phyloP scores from a whole-genome alignment of 2,888 invertebrate species.

The Clepsis dumicolana region DNA sequence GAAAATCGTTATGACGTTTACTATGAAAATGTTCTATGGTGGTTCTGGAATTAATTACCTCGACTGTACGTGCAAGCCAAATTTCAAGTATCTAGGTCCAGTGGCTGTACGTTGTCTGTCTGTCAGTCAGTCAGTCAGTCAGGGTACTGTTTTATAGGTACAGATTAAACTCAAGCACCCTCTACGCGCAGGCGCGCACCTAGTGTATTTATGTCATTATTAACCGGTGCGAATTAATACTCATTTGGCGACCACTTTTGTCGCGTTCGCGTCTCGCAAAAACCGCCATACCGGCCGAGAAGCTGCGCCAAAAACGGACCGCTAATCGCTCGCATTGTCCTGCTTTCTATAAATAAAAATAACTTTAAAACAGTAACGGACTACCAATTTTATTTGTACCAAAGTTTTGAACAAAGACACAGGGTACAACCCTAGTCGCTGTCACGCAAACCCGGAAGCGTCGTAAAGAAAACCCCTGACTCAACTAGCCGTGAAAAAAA shows the following conservation, averaged over 20 bases:
- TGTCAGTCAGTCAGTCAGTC: too few species aligned
- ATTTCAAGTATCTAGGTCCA: too few species aligned
- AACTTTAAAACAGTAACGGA: constrained; percentile 14
- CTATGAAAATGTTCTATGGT: too few species aligned
- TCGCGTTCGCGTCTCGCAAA: constrained; percentile 72
- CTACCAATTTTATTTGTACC: neutral
- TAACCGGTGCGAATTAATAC: constrained; percentile 85
- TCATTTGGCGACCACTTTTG: constrained; percentile 82
- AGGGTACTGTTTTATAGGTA: too few species aligned
- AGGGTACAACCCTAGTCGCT: neutral
- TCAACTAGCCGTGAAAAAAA: constrained; percentile 38
- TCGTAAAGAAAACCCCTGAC: constrained; percentile 34
- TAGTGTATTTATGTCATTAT: constrained; percentile 86
- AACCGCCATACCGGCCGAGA: constrained; percentile 61
- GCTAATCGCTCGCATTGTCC: constrained; percentile 54
- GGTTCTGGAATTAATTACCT: too few species aligned
- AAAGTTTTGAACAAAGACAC: neutral
- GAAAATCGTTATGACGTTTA: too few species aligned
- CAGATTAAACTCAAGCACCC: constrained; percentile 55
- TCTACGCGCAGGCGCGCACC: constrained; percentile 65
- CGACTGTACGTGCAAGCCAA: too few species aligned
- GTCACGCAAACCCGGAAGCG: constrained; percentile 5
- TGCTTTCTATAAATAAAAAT: constrained; percentile 38
- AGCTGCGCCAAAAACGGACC: constrained; percentile 67
- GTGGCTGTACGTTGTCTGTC: too few species aligned